A percentile compares a stretch with the other conserved stretches of the same genome.
phyloP scores from a whole-genome alignment of 2,888 invertebrate species.

The Leptopilina myrica region DNA sequence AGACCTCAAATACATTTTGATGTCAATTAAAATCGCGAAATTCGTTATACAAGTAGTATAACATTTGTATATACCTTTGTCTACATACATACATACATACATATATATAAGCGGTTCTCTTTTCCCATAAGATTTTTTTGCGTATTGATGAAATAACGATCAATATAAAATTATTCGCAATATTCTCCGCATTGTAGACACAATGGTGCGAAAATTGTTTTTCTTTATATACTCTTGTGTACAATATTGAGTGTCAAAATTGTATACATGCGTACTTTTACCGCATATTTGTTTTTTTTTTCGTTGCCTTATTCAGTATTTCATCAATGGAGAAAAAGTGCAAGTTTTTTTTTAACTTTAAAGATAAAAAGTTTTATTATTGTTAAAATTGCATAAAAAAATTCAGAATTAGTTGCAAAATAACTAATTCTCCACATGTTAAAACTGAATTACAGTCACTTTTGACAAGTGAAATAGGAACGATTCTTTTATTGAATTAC shows the following conservation, averaged over 20 bases:
- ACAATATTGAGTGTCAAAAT: background rate
- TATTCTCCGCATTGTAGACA: background rate
- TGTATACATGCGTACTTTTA: background rate
- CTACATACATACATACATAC: background rate
- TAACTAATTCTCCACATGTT: too few species aligned
- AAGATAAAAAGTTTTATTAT: too few species aligned
- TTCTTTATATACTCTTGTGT: background rate
- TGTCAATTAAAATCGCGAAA: slow-evolving; percentile 40
- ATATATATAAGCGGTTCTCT: background rate
- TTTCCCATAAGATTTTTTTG: slow-evolving; percentile 36
- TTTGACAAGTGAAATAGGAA: too few species aligned
- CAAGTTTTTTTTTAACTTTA: too few species aligned
- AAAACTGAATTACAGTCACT: too few species aligned
- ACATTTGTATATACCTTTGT: slow-evolving; percentile 22
- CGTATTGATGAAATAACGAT: slow-evolving; percentile 9
- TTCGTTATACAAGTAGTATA: background rate
- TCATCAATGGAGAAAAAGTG: background rate
- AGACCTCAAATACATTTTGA: slow-evolving; percentile 41
- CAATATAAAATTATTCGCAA: slow-evolving; percentile 38
- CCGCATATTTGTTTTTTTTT: background rate
- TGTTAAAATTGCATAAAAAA: too few species aligned
- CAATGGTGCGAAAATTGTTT: slow-evolving; percentile 9
- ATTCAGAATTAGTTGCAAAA: too few species aligned
- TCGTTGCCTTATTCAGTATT: too few species aligned
- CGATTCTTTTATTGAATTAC: too few species aligned